Evolutionary conservation across 2,888 invertebrate species (phyloP).

Genomic region (Operophtera brumata): DNA sequence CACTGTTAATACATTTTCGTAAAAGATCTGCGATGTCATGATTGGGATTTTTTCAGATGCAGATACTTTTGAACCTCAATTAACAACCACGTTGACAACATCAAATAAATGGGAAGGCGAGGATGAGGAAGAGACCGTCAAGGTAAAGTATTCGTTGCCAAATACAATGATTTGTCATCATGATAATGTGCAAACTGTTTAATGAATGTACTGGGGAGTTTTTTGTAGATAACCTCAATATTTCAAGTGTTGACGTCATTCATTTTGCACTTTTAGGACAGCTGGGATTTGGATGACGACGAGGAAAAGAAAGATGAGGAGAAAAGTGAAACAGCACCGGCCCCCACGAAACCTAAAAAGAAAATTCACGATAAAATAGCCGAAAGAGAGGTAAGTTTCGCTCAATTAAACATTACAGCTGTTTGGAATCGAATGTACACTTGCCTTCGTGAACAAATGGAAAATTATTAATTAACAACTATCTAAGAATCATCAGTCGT

Average conservation of each 20-base stretch:
- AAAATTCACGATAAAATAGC: constrained; percentile 89
- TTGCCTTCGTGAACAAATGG: background rate
- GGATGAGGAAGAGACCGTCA: constrained; percentile 92
- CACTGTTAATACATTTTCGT: constrained; percentile 35
- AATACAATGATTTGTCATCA: constrained; percentile 40
- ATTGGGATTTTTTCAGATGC: constrained; percentile 81
- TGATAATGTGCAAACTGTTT: constrained; percentile 17
- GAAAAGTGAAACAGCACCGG: constrained; percentile 80
- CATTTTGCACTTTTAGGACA: constrained; percentile 84
- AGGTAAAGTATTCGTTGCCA: constrained; percentile 81
- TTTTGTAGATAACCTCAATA: constrained; percentile 64
- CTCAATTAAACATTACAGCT: constrained; percentile 6
- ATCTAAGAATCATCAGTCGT: too few species aligned
- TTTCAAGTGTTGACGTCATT: constrained; percentile 67
- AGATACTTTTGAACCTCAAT: constrained; percentile 85
- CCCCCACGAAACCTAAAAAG: constrained; percentile 86
- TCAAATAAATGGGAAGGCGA: constrained; percentile 93
- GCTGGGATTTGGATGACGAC: constrained; percentile 94
- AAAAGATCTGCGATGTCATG: constrained; percentile 46
- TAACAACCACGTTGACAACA: constrained; percentile 79
- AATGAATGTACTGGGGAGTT: constrained; percentile 29
- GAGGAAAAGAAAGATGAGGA: constrained; percentile 90
- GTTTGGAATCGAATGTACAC: constrained; percentile 1
- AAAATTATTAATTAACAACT: background rate
- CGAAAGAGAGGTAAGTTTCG: constrained; percentile 88